Conservation (phyloP, 2,888 invertebrate species). For the Eledona agricola region DNA sequence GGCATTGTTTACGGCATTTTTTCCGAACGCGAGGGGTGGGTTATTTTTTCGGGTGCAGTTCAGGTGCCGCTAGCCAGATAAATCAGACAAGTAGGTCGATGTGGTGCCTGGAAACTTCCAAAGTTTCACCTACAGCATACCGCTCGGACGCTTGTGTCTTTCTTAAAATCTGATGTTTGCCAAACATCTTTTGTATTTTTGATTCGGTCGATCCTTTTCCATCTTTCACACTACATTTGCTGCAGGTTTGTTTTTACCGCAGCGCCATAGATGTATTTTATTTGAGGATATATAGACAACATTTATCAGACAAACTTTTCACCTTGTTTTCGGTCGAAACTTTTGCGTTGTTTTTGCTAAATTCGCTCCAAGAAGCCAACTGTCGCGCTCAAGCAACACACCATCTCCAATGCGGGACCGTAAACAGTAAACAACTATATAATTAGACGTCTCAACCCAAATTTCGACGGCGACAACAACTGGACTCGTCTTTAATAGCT, state of each 20-base stretch:
- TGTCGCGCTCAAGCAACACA: conserved; percentile 17
- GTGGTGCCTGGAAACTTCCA: conserved; percentile 53
- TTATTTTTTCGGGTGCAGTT: conserved; percentile 29
- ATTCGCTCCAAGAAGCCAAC: conserved; percentile 18
- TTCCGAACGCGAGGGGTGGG: no score
- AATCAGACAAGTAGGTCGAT: conserved; percentile 56
- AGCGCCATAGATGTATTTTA: conserved; percentile 36
- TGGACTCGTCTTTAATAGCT: no score
- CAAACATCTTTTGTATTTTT: conserved; percentile 34
- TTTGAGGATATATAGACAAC: conserved; percentile 32
- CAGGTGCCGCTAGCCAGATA: conserved; percentile 53
- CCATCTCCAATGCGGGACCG: conserved; percentile 13
- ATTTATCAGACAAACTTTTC: conserved; percentile 37
- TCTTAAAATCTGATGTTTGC: conserved; percentile 36
- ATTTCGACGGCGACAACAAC: no score
- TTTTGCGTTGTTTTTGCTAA: conserved; percentile 31
- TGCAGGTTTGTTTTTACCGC: conserved; percentile 37
- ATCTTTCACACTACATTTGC: conserved; percentile 35
- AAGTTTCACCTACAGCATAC: conserved; percentile 27
- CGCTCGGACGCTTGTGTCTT: conserved; percentile 32
- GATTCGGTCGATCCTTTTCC: conserved; percentile 25
- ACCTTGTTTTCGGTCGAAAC: conserved; percentile 35
- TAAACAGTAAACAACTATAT: no score
- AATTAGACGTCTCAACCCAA: no score
- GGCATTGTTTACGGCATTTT: conserved; percentile 30